Percentiles rank a stretch among this genome's conserved stretches.
Evolutionary conservation across 2,113 vertebrate species (phyloP).

Genomic region (Neolamprologus cancellatus): DNA sequence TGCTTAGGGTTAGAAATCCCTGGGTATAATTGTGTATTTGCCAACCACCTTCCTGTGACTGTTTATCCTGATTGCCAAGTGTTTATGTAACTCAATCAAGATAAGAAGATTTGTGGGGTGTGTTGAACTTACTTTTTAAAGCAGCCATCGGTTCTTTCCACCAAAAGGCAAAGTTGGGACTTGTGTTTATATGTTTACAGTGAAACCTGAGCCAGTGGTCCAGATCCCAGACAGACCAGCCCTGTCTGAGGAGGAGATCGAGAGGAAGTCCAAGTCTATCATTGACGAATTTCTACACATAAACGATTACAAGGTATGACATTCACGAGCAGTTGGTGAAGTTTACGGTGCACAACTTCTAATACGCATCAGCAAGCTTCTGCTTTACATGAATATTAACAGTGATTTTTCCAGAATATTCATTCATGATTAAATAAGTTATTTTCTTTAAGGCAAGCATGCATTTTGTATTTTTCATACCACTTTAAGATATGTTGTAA

Average conservation of each 20-base stretch:
- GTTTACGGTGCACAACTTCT: not conserved
- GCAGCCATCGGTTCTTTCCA: not conserved
- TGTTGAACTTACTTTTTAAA: not conserved
- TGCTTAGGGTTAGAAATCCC: not conserved
- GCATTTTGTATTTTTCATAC: not conserved
- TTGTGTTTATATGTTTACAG: conserved; percentile 42
- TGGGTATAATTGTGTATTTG: not conserved
- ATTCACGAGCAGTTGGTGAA: not conserved
- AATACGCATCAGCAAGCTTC: not conserved
- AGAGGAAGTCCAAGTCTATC: conserved; percentile 90
- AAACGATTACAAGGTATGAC: conserved; percentile 89
- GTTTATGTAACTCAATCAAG: not conserved
- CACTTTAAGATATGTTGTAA: not conserved
- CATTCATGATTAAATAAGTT: not conserved
- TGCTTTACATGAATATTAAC: not conserved
- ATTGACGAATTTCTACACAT: conserved; percentile 98
- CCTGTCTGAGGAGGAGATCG: conserved; percentile 84
- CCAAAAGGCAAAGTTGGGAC: not conserved
- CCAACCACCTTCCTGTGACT: not conserved
- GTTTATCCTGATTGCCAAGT: not conserved
- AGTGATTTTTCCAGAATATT: not conserved
- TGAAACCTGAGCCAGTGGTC: conserved; percentile 74
- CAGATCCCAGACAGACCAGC: conserved; percentile 68
- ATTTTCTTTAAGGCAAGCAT: not conserved
- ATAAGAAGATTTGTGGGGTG: not conserved